Conservation (phyloP, 2,797 vertebrate species). For the Megalops cyprinoides region DNA sequence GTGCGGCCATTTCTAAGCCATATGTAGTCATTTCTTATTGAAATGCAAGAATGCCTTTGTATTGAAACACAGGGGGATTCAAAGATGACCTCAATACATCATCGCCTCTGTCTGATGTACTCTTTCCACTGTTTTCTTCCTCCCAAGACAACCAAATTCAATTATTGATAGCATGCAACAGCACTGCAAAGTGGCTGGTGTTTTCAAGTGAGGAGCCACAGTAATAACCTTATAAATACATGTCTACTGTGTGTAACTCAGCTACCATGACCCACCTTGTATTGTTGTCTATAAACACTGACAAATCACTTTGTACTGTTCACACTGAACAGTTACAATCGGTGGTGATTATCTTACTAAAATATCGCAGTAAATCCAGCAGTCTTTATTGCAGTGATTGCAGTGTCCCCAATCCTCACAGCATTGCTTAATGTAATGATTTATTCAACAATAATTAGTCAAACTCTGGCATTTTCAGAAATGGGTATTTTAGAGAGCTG, state of each 20-base stretch:
- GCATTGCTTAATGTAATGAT: not conserved
- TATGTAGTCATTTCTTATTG: conserved; percentile 28
- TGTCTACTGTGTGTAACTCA: conserved; percentile 1
- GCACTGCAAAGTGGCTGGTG: conserved; percentile 4
- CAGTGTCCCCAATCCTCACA: not conserved
- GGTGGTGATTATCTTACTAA: not conserved
- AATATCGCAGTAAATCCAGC: not conserved
- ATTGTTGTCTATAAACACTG: not conserved
- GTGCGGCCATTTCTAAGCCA: not conserved
- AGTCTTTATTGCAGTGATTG: not conserved
- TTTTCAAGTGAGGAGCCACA: not conserved
- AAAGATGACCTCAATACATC: conserved; percentile 27
- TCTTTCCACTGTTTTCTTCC: conserved; percentile 10
- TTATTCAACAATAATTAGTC: not conserved
- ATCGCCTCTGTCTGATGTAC: conserved; percentile 28
- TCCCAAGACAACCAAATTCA: conserved; percentile 28
- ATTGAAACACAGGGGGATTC: conserved; percentile 25
- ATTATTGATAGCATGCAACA: conserved; percentile 28
- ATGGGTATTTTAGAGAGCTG: not conserved
- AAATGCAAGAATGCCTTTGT: conserved; percentile 26
- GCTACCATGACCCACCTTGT: not conserved
- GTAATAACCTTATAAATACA: conserved; percentile 22
- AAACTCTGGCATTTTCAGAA: not conserved
- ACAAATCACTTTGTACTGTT: not conserved
- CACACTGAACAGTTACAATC: not conserved